Evolutionary conservation across 1,140 invertebrate species (phyloP), one percentile per base, ranked within the genome.

Genomic region (Drosophila chauvacae): DNA sequence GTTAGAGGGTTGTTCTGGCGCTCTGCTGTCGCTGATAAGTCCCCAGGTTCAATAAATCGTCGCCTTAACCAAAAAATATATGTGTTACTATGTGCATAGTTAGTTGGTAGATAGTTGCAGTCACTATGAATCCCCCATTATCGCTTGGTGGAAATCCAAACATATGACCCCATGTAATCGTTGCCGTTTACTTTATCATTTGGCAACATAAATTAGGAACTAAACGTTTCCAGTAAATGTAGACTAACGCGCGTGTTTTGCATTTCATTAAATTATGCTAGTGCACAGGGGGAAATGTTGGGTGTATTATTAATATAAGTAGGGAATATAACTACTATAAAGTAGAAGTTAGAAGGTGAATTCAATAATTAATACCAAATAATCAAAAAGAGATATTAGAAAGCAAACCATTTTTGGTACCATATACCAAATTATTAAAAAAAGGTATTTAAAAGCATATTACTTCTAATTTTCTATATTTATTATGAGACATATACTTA

Each of bases 41-140:
- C 64, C 47, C 84, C 77, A 64, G 63, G 80, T 84, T 80, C 74
- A 73, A 86, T 87, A 87, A 87, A 87, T 87, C 73, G 84, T 77
- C 47, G 63, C 72, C 70, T 87, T 87, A 71, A 30, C 53, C 68
- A 35, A 41, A 59, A 72, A 48, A 50, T 41, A 64, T 37, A 53
- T 61, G 41, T 59, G 47, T 20, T 20, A 61, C 20, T 55, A 28
- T 45, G 41, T 16, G 23, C 23, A 41, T 33, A 61, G 45, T 48
- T 63, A 69, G 45, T 50, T 74, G 55, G 42, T 75, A 64, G 57
- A 71, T 68, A 77, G 64, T 71, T 73, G 41, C 37, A 68, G 57
- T 39, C 69, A 63, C 68, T 66, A 35, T 30, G 20, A 35, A 23
- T 18, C 37, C 33, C 48, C 57, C 64, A 73, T 63, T 58, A 74